Base-by-base conservation (phyloP, 2,888 invertebrate genomes). In the Meteorus cinctellus region DNA sequence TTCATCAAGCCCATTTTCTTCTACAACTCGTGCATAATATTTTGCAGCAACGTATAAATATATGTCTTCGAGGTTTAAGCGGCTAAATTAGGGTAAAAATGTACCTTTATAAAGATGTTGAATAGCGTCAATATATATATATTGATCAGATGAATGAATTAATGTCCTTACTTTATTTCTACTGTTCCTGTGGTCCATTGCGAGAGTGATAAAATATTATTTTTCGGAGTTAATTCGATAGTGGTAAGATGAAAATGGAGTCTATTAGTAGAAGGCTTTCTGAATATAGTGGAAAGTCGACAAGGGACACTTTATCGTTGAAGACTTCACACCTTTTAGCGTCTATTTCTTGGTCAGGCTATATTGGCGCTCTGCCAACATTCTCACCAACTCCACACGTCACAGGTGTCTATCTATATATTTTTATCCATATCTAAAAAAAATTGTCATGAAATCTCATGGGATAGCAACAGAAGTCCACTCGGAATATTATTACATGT, bases 331-430 rank as follows among this genome's bases (percentile, higher is more conserved):
- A 16, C 59, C 36, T 67, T 24, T 36, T n/a, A 16, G 36, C 41
- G 59, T 66, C 66, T 66, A 67, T 73, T 67, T 24, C 66, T n/a
- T 59, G 66, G 55, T 67, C 48, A 24, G 19, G 19, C 34, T 31
- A 31, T n/a, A 51, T 4, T 36, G 72, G 72, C 72, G 48, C 24
- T 55, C 12, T 59, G 73, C 67, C 73, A 73, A 36, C 36, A 27
- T 16, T 55, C 27, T 65, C 34, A 59, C 36, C 8, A 65, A 55
- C 19, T 4, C 16, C 29, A 29, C 31, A 16, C 62, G 29, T 31
- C 14, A 31, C 31, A 62, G 31, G 31, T 67, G 16, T 60, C 24
- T 67, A 73, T 51, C 12, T 62, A 62, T 59, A 62, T 65, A 72
- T 19, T n/a, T 8, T n/a, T 19, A 4, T 19, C 4, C 10, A 55